Conservation (phyloP, 1,140 invertebrate genomes). For the Drosophila bifasciata region DNA sequence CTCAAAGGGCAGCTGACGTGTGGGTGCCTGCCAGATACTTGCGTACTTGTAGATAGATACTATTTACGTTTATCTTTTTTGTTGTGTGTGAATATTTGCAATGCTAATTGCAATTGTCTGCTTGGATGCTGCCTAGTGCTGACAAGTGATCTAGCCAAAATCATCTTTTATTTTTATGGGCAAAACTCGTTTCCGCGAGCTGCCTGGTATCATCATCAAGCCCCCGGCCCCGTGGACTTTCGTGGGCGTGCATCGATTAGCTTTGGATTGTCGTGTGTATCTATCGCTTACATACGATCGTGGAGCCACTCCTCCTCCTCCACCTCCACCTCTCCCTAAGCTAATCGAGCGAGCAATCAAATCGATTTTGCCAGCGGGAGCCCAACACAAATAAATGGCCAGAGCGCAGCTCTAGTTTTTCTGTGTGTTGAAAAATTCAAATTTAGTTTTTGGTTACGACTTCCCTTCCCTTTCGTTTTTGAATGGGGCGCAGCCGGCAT, state of each 20-base stretch:
- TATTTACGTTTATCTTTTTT: slow-evolving; percentile 47
- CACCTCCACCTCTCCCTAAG: slow-evolving; percentile 15
- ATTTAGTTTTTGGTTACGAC: slow-evolving; percentile 16
- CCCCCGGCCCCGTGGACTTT: slow-evolving; percentile 21
- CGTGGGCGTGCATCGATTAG: slow-evolving; percentile 80
- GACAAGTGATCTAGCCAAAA: slow-evolving; percentile 72
- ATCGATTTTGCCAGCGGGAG: slow-evolving; percentile 24
- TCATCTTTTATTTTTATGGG: slow-evolving; percentile 77
- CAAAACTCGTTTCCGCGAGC: slow-evolving; percentile 59
- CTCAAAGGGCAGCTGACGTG: slow-evolving; percentile 51
- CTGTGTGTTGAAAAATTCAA: slow-evolving; percentile 26
- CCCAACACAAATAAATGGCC: slow-evolving; percentile 29
- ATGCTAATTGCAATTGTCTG: slow-evolving; percentile 64
- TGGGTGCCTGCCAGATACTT: slow-evolving; percentile 48
- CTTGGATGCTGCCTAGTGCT: slow-evolving; percentile 33
- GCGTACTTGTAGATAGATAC: slow-evolving; percentile 34
- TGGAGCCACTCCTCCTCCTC: neutral
- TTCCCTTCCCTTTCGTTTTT: slow-evolving; percentile 16
- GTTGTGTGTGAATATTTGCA: slow-evolving; percentile 54
- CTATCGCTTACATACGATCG: slow-evolving; percentile 52
- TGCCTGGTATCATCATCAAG: slow-evolving; percentile 9
- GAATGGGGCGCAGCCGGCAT: slow-evolving; percentile 40
- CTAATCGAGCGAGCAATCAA: slow-evolving; percentile 50
- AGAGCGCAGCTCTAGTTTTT: slow-evolving; percentile 28
- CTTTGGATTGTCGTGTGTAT: slow-evolving; percentile 29